Evolutionary conservation across 2,113 vertebrate species (phyloP).

Genomic region (Narcine bancroftii): DNA sequence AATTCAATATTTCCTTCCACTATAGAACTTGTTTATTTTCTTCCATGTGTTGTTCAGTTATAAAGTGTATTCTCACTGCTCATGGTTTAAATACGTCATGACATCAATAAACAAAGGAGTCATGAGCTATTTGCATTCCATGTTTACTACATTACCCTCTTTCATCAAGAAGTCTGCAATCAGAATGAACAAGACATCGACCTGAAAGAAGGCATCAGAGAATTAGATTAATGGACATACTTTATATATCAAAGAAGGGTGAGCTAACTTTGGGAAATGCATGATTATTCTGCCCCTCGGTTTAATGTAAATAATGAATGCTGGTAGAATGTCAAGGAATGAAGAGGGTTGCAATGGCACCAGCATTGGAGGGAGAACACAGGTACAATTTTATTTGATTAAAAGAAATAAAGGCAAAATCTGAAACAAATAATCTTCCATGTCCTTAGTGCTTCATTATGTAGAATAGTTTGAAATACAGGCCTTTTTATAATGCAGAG

Average conservation of each 20-base stretch:
- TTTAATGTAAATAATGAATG: neutral
- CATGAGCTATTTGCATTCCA: neutral
- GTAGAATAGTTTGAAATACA: neutral
- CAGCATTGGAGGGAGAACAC: neutral
- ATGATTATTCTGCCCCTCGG: neutral
- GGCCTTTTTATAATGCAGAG: neutral
- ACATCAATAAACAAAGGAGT: neutral
- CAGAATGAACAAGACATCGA: neutral
- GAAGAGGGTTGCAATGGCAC: neutral
- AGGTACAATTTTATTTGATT: neutral
- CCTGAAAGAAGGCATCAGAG: neutral
- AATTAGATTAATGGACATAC: neutral
- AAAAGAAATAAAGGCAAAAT: slow-evolving; percentile 5
- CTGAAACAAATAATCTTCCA: neutral
- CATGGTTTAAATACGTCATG: neutral
- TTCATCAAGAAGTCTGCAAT: neutral
- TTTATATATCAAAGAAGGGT: neutral
- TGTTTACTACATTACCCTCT: neutral
- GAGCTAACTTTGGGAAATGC: neutral
- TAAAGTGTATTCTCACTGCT: neutral
- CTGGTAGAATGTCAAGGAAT: neutral
- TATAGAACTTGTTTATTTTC: neutral
- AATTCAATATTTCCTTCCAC: neutral
- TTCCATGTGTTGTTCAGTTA: neutral
- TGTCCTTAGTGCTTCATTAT: neutral